Percentiles rank a stretch among this genome's conserved stretches.
Conservation (phyloP, 1,140 invertebrate genomes). For the Aphelinus atriplicis region DNA sequence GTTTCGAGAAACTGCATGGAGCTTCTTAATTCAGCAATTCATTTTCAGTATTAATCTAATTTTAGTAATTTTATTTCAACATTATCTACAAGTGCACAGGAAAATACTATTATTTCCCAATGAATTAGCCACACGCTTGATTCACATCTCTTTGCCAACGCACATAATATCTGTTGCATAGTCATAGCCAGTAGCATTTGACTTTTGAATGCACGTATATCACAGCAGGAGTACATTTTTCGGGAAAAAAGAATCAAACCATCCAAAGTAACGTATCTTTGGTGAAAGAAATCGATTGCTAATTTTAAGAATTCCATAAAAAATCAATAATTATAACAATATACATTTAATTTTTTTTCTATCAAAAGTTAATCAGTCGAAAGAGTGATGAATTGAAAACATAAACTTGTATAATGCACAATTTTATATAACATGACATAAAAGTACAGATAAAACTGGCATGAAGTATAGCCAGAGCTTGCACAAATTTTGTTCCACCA, state of each 20-base stretch:
- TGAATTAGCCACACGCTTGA: conserved; percentile 1
- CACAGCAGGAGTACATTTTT: conserved; percentile 43
- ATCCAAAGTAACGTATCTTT: conserved; percentile 18
- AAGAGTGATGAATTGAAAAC: too few species aligned
- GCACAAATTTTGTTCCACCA: background rate
- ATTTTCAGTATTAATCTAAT: too few species aligned
- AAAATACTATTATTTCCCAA: background rate
- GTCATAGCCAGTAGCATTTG: conserved; percentile 25
- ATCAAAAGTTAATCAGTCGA: too few species aligned
- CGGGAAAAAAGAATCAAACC: conserved; percentile 34
- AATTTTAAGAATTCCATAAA: background rate
- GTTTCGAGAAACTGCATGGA: too few species aligned
- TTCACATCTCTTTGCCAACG: conserved; percentile 31
- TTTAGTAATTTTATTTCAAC: too few species aligned
- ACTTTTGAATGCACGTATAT: conserved; percentile 45
- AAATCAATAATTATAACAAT: background rate
- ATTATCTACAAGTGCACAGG: too few species aligned
- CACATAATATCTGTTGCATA: conserved; percentile 21
- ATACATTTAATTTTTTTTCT: background rate
- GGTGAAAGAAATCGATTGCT: conserved; percentile 10
- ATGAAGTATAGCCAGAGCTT: too few species aligned
- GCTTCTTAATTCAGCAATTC: too few species aligned
- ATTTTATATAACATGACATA: too few species aligned
- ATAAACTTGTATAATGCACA: too few species aligned
- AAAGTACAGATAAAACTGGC: too few species aligned